Evolutionary conservation across 2,888 invertebrate genomes (phyloP).

Genomic region (Punctoribates punctum): DNA sequence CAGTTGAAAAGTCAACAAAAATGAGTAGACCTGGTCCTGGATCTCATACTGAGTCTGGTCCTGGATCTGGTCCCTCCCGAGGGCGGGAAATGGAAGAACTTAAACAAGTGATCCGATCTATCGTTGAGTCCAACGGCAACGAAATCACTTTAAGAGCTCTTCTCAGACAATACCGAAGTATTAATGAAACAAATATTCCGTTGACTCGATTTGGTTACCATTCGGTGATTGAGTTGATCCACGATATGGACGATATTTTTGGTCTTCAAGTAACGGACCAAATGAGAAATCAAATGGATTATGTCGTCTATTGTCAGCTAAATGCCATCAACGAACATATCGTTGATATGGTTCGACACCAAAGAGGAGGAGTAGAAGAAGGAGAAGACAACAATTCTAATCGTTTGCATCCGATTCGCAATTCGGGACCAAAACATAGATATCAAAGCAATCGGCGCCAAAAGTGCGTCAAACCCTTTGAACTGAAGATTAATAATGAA

Average conservation of each 20-base stretch:
- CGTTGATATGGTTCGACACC: background rate
- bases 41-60: too few species aligned
- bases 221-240: background rate
- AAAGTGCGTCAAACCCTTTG: background rate
- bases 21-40: too few species aligned
- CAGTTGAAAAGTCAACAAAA: too few species aligned
- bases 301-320: background rate
- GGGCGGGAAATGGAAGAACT: background rate
- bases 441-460: background rate
- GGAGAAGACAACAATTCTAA: background rate
- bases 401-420: background rate
- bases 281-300: background rate
- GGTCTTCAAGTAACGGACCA: background rate
- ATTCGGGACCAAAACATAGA: background rate
- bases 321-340: background rate
- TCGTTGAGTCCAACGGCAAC: background rate
- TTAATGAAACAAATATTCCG: background rate
- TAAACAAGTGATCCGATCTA: background rate
- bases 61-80: too few species aligned
- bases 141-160: background rate
- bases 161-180: background rate
- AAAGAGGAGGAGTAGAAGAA: background rate
- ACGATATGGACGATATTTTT: background rate
- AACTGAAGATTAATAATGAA: too few species aligned
- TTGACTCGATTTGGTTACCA: background rate